Base-by-base conservation (phyloP, 2,797 vertebrate species). In the Pithecia hirsuta region DNA sequence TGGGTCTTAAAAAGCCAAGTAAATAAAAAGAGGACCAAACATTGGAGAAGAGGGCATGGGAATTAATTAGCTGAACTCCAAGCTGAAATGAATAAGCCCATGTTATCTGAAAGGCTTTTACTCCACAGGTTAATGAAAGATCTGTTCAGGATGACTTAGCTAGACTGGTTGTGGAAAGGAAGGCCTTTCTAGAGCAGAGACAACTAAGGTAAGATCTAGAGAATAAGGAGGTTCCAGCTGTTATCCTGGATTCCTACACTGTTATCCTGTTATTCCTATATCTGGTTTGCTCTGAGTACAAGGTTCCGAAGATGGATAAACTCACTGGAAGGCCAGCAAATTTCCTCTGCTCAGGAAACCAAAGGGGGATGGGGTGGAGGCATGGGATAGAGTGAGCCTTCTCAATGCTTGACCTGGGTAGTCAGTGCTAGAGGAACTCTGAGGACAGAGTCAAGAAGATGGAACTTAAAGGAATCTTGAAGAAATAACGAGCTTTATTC, bases 41-140 rank as follows among this genome's bases (percentile, higher is more conserved):
- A 44, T 57, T 24, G 70, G 20, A 30, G 46, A 81, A 81, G 22
- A 76, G 1, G 12, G 5, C 8, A 17, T 19, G 59, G n/a, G 44
- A 85, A 33, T 50, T 85, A 41, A 82, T 70, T 36, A 57, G n/a
- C 75, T 81, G 57, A 94, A 79, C 89, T 87, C 85, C 72, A 39
- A 89, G 41, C 86, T 80, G 39, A 70, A 15, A 48, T 50, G 41
- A 76, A 19, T 70, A 81, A 78, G n/a, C 7, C 64, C 55, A 0
- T 30, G n/a, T 48, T 55, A 50, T 48, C 67, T 72, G 36, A 76
- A n/a, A 87, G 83, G 48, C 8, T 9, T 84, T 78, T 52, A 17
- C n/a, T 74, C 85, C 67, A 36, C 85, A n/a, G 59, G 41, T 15
- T 74, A 59, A 82, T 79, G 91, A 59, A 59, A 80, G 59, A 59